A percentile compares a stretch with the other conserved stretches of the same genome.
phyloP scores from a whole-genome alignment of 2,888 invertebrate species.

The Drosophila prostipennis region DNA sequence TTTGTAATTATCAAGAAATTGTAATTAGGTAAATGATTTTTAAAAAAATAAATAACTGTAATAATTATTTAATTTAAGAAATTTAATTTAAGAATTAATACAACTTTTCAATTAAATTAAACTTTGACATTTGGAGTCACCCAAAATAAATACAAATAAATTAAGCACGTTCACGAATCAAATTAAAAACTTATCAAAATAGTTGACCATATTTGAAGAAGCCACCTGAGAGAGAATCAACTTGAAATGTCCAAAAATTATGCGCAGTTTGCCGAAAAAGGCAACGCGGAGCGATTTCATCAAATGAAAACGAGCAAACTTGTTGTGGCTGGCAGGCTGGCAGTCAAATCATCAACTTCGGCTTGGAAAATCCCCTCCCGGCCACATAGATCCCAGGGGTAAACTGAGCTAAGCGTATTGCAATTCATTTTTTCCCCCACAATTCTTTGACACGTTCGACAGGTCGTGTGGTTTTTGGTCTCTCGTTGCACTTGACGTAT shows the following conservation, averaged over 20 bases:
- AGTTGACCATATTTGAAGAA: constrained; percentile 62
- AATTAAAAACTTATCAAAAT: constrained; percentile 75
- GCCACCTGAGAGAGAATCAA: constrained; percentile 37
- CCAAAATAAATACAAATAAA: constrained; percentile 4
- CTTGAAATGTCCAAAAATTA: constrained; percentile 62
- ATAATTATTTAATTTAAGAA: too few relatives aligned
- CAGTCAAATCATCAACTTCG: constrained; percentile 23
- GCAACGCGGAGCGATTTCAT: constrained; percentile 26
- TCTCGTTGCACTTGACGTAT: constrained; percentile 46
- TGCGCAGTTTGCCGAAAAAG: constrained; percentile 39
- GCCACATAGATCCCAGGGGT: constrained; percentile 41
- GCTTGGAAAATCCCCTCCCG: constrained; percentile 28
- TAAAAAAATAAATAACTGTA: too few relatives aligned
- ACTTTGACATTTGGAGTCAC: constrained; percentile 28
- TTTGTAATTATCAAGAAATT: too few relatives aligned
- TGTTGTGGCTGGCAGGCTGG: constrained; percentile 6
- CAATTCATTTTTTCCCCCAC: constrained; percentile 27
- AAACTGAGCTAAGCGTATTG: constrained; percentile 57
- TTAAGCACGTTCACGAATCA: constrained; percentile 44
- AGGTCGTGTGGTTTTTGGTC: constrained; percentile 33
- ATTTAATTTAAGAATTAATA: too few relatives aligned
- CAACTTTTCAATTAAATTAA: background rate
- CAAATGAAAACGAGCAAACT: constrained; percentile 14
- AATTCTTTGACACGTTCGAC: constrained; percentile 34
- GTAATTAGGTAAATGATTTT: too few relatives aligned